Conservation (phyloP, 2,113 vertebrate species). For the Oceanites oceanicus region DNA sequence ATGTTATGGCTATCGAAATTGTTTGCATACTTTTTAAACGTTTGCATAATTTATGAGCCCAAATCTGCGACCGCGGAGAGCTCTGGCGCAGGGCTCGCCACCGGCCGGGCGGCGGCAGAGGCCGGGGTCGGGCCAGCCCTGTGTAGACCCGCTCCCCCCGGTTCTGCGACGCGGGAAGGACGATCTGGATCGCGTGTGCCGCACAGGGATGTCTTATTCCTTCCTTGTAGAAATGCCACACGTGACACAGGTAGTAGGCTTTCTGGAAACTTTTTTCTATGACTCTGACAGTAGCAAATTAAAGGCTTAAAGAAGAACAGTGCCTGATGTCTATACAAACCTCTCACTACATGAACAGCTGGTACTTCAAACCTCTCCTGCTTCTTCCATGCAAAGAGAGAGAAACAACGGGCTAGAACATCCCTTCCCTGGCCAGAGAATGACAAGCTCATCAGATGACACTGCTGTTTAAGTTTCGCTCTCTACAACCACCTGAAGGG, state of each 20-base stretch:
- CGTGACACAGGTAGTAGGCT: neutral
- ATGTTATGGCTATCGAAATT: neutral
- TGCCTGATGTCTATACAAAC: neutral
- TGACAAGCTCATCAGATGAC: neutral
- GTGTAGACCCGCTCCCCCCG: neutral
- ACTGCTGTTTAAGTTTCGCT: neutral
- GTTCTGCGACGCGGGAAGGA: fast-evolving
- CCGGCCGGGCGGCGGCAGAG: fast-evolving
- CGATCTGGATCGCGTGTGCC: fast-evolving
- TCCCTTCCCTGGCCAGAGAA: neutral
- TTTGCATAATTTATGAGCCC: neutral
- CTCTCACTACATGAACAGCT: neutral
- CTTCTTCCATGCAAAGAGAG: neutral
- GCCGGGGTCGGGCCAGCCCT: neutral
- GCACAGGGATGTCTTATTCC: neutral
- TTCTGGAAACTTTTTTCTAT: neutral
- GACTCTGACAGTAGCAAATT: neutral
- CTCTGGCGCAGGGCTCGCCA: neutral
- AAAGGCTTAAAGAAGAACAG: neutral
- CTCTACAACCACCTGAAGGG: too few species aligned
- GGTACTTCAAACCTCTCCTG: neutral
- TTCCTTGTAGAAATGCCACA: neutral
- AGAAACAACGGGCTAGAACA: neutral
- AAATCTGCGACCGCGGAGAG: neutral
- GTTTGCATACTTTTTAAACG: neutral